phyloP scores from a whole-genome alignment of 2,113 vertebrate genomes.

The Trogon melanurus region DNA sequence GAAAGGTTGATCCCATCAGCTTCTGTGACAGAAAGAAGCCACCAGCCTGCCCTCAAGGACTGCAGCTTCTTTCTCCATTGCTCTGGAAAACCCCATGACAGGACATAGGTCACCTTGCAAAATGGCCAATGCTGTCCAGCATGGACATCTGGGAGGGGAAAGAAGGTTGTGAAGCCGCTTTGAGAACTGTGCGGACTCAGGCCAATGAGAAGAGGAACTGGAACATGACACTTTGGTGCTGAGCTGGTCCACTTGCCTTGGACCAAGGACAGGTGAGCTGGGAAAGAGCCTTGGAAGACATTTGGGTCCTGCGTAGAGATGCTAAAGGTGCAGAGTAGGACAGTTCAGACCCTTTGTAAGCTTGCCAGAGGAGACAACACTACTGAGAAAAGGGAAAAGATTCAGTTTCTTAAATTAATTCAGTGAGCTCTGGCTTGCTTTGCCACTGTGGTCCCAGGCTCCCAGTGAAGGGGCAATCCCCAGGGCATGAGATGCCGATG shows the following conservation, averaged over 20 bases:
- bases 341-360: background rate
- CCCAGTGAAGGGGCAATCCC: background rate
- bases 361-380: background rate
- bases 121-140: background rate
- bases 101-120: background rate
- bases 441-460: background rate
- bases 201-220: background rate
- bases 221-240: background rate
- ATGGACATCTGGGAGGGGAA: background rate
- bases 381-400: background rate
- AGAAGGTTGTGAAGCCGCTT: background rate
- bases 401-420: background rate
- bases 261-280: background rate
- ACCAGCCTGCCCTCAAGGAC: background rate
- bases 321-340: background rate
- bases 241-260: background rate
- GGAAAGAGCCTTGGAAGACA: background rate
- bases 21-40: background rate
- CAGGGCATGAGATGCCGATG: accelerated
- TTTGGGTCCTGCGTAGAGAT: background rate
- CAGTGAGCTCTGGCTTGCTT: background rate
- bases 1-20: background rate
- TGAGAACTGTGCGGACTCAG: background rate
- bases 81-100: background rate
- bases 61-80: background rate